phyloP scores from a whole-genome alignment of 2,888 invertebrate species.

The Drosophila silvestris region DNA sequence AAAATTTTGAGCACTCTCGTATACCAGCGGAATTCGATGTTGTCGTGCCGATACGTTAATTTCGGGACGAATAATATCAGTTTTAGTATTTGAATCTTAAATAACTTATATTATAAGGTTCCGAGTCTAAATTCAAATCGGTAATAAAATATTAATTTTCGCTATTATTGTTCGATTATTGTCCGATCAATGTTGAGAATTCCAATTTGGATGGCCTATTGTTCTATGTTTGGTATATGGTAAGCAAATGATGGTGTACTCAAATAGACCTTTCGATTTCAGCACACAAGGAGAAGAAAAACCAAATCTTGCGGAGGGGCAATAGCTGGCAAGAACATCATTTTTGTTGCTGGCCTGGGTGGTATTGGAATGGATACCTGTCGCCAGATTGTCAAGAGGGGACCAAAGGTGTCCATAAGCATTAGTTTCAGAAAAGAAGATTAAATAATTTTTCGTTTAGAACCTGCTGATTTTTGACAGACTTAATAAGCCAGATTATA shows the following conservation, averaged over 20 bases:
- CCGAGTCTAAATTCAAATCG: too few relatives aligned
- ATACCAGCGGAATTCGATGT: too few relatives aligned
- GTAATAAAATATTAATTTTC: too few relatives aligned
- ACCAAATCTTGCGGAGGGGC: not conserved
- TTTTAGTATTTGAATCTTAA: not conserved
- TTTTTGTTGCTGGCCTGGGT: constrained; percentile 78
- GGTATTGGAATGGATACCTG: constrained; percentile 79
- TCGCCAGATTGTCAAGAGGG: constrained; percentile 55
- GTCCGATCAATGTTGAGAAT: too few relatives aligned
- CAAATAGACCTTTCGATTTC: not conserved
- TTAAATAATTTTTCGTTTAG: constrained; percentile 39
- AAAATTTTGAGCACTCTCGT: too few relatives aligned
- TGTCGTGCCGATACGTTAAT: not conserved
- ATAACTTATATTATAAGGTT: too few relatives aligned
- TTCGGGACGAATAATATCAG: not conserved
- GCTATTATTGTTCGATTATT: too few relatives aligned
- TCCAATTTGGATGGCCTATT: not conserved
- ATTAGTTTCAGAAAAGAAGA: not conserved
- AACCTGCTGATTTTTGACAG: constrained; percentile 76
- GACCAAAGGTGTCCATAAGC: constrained; percentile 41
- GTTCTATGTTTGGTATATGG: not conserved
- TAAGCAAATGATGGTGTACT: not conserved
- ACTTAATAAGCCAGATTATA: constrained; percentile 53
- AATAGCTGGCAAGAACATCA: constrained; percentile 62
- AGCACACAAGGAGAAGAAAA: not conserved